These are phyloP conservation scores for Dendrolimus houi DNA, from an alignment of 2,888 invertebrate species.

Conservation along the genomic window DNA sequence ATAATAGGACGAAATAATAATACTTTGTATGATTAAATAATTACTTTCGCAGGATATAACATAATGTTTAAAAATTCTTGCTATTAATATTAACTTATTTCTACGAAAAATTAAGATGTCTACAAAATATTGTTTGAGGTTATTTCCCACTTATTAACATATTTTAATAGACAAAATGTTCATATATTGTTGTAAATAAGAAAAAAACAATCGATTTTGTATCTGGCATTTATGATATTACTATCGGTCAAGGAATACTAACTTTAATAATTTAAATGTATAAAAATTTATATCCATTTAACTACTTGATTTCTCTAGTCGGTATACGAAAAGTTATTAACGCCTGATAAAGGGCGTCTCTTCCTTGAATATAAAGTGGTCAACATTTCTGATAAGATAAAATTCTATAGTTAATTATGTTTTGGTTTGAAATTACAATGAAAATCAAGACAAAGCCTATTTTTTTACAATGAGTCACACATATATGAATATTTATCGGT, in stretches of 20 bases:
- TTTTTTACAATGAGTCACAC: background rate
- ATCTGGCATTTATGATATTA: background rate
- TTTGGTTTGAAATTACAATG: slow-evolving; percentile 1
- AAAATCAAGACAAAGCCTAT: background rate
- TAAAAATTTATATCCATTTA: background rate
- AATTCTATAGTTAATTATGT: background rate
- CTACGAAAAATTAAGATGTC: background rate
- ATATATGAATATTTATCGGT: background rate
- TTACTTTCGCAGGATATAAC: too few relatives aligned
- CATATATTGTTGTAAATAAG: background rate
- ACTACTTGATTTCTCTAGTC: too few relatives aligned
- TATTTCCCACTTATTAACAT: background rate
- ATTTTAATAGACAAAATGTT: background rate
- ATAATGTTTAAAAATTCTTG: too few relatives aligned
- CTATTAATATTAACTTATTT: too few relatives aligned
- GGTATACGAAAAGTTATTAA: too few relatives aligned
- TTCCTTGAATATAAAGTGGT: background rate
- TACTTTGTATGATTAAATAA: too few relatives aligned
- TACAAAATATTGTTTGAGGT: background rate
- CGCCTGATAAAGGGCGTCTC: too few relatives aligned
- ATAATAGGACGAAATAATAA: too few relatives aligned
- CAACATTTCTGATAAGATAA: background rate
- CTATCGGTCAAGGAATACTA: background rate
- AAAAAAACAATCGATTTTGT: background rate
- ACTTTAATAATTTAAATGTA: background rate